Conservation (phyloP, 35 echinoderm and acorn worm genomes). For the Ophiothrix spiculata region DNA sequence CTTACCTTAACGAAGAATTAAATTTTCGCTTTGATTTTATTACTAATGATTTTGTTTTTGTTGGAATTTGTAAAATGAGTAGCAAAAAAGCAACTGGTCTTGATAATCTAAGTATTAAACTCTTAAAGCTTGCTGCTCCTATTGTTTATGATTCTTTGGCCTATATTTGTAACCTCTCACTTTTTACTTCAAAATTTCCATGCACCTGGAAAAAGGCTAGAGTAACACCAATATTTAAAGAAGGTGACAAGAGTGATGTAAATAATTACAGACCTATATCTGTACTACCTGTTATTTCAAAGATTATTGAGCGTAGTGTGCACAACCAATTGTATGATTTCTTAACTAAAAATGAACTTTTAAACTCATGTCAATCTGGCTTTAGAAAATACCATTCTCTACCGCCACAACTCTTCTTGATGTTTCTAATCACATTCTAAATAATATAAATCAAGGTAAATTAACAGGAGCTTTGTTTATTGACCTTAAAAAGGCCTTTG, state of each 20-base stretch:
- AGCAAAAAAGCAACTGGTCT: conserved; percentile 26
- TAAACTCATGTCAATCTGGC: conserved; percentile 1
- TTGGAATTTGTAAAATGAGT: conserved; percentile 10
- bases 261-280: conserved; percentile 50
- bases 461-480: neutral
- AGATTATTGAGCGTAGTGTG: conserved; percentile 40
- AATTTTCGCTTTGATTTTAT: neutral
- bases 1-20: neutral
- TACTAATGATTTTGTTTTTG: neutral
- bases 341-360: neutral
- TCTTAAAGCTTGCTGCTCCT: conserved; percentile 5
- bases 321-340: conserved; percentile 29
- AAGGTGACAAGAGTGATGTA: conserved; percentile 12
- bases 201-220: conserved; percentile 30
- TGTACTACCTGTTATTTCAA: conserved; percentile 37
- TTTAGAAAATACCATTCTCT: neutral
- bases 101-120: neutral
- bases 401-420: neutral
- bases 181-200: conserved; percentile 11
- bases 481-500: neutral
- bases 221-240: conserved; percentile 40
- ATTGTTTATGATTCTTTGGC: neutral
- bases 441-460: neutral
- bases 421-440: conserved; percentile 2
- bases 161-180: conserved; percentile 13